Conservation (phyloP, 2,797 vertebrate genomes). For the Anabacerthia variegaticeps region DNA sequence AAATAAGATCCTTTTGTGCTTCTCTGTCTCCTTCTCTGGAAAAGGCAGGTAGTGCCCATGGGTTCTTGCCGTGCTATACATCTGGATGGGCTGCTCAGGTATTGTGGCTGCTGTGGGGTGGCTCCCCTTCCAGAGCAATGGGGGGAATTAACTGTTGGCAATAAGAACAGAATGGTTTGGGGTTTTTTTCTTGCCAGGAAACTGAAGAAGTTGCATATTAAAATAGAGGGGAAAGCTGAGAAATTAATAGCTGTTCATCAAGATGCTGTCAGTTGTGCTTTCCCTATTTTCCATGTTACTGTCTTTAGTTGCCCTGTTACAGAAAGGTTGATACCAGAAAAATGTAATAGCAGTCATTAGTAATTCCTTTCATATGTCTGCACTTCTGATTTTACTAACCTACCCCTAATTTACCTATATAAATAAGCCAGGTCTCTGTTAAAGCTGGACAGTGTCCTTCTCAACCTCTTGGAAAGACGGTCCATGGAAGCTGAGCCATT, state of each 20-base stretch:
- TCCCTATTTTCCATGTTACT: not conserved
- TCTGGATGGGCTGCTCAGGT: not conserved
- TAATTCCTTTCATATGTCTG: not conserved
- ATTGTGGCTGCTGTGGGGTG: not conserved
- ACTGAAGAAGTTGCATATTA: not conserved
- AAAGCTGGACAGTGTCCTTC: not conserved
- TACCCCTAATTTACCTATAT: not conserved
- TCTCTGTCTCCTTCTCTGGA: not conserved
- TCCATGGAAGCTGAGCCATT: not conserved
- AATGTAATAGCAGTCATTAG: not conserved
- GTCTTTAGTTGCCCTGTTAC: not conserved
- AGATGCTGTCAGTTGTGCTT: not conserved
- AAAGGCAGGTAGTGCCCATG: not conserved
- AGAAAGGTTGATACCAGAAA: not conserved
- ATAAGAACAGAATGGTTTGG: not conserved
- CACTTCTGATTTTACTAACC: not conserved
- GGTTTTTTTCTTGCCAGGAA: not conserved
- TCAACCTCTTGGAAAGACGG: not conserved
- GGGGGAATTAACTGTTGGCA: not conserved
- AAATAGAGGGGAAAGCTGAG: not conserved
- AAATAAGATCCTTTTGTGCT: not conserved
- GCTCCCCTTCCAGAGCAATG: not conserved
- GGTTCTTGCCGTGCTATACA: not conserved
- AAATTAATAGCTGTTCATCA: not conserved
- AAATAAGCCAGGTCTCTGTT: not conserved